phyloP scores from a whole-genome alignment of 1,140 invertebrate genomes.

The Heliconius hermathena region DNA sequence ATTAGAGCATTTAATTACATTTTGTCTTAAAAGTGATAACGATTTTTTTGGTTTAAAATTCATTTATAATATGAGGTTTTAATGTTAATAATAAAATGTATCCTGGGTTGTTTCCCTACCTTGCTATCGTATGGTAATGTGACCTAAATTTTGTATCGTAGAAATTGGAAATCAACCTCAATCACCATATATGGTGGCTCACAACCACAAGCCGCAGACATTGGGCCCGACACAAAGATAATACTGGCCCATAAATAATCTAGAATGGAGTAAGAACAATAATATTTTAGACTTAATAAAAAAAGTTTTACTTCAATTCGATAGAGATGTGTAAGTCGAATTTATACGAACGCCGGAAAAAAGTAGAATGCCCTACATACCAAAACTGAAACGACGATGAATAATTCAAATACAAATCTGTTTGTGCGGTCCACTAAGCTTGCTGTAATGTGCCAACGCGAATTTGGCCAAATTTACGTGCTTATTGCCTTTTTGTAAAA shows the following conservation, averaged over 20 bases:
- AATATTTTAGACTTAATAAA: not conserved
- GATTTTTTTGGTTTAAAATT: too few species aligned
- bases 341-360: conserved; percentile 4
- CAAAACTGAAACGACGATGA: conserved; percentile 30
- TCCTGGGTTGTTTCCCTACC: not conserved
- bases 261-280: not conserved
- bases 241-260: conserved; percentile 21
- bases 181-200: conserved; percentile 16
- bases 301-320: not conserved
- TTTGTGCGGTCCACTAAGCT: conserved; percentile 25
- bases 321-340: not conserved
- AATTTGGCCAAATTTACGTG: not conserved
- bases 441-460: conserved; percentile 13
- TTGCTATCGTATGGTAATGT: conserved; percentile 11
- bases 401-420: conserved; percentile 34
- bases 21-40: too few species aligned
- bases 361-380: conserved; percentile 8
- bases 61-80: not conserved
- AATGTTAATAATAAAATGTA: not conserved
- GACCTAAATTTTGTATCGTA: conserved; percentile 19
- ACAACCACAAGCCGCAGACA: conserved; percentile 30
- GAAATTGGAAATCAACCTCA: conserved; percentile 30
- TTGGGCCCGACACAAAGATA: conserved; percentile 24
- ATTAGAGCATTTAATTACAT: too few species aligned
- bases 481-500: not conserved